These are phyloP conservation scores for Talpa occidentalis DNA, from an alignment of 2,113 vertebrate species.

Conservation along the genomic window DNA sequence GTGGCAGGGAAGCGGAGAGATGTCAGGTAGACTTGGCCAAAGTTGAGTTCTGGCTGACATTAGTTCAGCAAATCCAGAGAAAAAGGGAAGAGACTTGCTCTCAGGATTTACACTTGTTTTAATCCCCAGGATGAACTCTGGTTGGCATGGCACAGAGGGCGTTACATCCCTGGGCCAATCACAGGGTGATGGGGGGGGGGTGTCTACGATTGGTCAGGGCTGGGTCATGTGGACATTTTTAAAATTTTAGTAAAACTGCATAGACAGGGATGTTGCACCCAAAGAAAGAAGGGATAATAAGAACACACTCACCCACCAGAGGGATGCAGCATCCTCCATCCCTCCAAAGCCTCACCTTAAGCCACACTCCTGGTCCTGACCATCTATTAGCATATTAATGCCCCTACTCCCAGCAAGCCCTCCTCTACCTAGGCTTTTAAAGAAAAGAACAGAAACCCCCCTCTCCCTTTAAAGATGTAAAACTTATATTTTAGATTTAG, in stretches of 20 bases:
- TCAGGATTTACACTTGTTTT: no score
- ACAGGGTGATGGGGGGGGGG: no score
- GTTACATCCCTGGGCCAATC: neutral
- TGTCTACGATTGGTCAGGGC: neutral
- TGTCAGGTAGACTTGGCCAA: neutral
- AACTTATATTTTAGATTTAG: neutral
- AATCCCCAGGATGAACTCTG: neutral
- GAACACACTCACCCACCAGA: neutral
- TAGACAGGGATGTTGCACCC: neutral
- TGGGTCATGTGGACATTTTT: neutral
- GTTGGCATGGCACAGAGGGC: neutral
- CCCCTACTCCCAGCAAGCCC: neutral
- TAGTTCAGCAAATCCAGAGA: neutral
- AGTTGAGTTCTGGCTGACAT: neutral
- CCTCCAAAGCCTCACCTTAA: neutral
- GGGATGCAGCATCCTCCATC: neutral
- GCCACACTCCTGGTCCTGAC: neutral
- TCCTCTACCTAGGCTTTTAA: neutral
- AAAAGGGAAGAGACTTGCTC: neutral
- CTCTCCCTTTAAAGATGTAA: neutral
- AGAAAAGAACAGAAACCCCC: neutral
- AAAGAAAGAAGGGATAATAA: neutral
- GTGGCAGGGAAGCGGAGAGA: neutral
- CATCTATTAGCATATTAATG: neutral
- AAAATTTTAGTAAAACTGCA: neutral